phyloP scores from a whole-genome alignment of 2,797 vertebrate species.

The Acanthiza pusilla region DNA sequence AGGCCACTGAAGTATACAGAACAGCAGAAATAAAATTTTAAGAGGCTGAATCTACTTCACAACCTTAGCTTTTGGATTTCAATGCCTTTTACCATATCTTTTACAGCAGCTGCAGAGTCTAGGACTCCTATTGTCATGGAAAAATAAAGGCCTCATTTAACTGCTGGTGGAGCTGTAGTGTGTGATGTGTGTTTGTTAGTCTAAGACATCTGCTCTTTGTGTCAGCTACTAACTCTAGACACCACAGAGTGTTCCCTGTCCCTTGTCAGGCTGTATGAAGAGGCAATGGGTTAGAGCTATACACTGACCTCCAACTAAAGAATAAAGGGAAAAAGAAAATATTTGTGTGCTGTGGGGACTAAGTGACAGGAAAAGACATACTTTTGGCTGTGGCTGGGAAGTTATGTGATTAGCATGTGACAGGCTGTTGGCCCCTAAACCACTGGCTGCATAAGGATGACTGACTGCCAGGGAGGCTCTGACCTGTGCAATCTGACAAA shows the following conservation, averaged over 20 bases:
- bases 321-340: constrained; percentile 52
- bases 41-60: constrained; percentile 46
- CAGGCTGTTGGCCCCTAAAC: neutral
- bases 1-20: neutral
- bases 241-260: constrained; percentile 10
- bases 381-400: neutral
- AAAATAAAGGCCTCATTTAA: constrained; percentile 65
- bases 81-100: constrained; percentile 52
- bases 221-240: constrained; percentile 75
- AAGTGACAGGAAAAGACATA: neutral
- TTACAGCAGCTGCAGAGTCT: constrained; percentile 64
- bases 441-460: constrained; percentile 14
- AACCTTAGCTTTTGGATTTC: constrained; percentile 56
- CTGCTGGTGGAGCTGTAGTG: constrained; percentile 60
- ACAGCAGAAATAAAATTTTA: neutral
- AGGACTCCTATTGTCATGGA: constrained; percentile 69
- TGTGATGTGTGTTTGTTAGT: constrained; percentile 79
- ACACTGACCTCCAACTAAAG: constrained; percentile 44
- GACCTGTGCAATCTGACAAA: constrained; percentile 20
- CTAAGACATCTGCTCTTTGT: constrained; percentile 81
- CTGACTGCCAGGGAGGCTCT: constrained; percentile 37
- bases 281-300: constrained; percentile 68
- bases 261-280: constrained; percentile 24
- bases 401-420: constrained; percentile 61
- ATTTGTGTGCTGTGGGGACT: constrained; percentile 34